phyloP scores from a whole-genome alignment of 2,797 vertebrate genomes.

The Carapus acus region DNA sequence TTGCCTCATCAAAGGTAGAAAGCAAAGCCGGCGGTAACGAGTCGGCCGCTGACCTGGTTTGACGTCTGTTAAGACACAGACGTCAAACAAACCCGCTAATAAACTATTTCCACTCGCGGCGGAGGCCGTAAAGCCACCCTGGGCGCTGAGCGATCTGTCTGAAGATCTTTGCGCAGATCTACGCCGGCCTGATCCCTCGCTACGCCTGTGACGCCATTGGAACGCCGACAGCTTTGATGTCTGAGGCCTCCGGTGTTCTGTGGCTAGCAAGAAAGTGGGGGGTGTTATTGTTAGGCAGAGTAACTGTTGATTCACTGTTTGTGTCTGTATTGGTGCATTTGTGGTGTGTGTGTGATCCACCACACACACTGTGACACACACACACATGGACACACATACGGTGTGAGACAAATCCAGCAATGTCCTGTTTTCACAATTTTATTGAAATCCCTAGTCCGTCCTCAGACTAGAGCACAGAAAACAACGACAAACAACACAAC shows the following conservation, averaged over 20 bases:
- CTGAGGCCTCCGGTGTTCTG: slow-evolving; percentile 19
- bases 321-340: no score
- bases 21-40: slow-evolving; percentile 3
- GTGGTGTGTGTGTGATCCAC: slow-evolving; percentile 28
- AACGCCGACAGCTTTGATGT: no score
- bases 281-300: slow-evolving; percentile 39
- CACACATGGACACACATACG: no score
- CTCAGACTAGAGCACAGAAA: no score
- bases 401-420: no score
- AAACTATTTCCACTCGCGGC: slow-evolving; percentile 36
- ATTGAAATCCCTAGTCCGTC: no score
- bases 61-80: slow-evolving; percentile 25
- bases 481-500: no score
- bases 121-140: slow-evolving; percentile 30
- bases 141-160: slow-evolving; percentile 15
- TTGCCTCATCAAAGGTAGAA: no score
- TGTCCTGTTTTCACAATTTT: no score
- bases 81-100: slow-evolving; percentile 37
- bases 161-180: no score
- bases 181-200: slow-evolving; percentile 12
- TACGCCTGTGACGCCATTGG: no score
- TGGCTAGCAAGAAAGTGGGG: slow-evolving; percentile 10
- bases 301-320: slow-evolving; percentile 50
- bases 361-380: slow-evolving; percentile 3
- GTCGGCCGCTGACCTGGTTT: slow-evolving; percentile 5